phyloP scores from a whole-genome alignment of 2,888 invertebrate genomes.

The Cryptus viduatorius region DNA sequence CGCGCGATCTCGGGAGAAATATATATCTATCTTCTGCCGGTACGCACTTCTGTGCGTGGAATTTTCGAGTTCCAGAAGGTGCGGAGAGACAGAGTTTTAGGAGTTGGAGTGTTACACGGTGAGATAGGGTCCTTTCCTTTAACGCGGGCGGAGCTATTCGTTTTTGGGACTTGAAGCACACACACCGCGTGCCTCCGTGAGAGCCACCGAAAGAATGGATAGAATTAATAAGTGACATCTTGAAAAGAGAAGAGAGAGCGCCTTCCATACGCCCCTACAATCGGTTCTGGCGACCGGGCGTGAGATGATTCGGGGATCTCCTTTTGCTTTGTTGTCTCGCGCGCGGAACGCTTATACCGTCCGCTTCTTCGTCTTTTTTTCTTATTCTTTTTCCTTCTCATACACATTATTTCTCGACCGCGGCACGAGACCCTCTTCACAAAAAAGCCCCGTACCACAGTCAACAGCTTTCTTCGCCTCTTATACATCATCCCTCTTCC shows the following conservation, averaged over 20 bases:
- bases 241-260: conserved; percentile 75
- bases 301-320: conserved; percentile 67
- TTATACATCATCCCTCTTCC: conserved; percentile 43
- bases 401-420: conserved; percentile 58
- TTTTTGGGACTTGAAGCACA: conserved; percentile 73
- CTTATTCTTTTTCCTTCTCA: conserved; percentile 14
- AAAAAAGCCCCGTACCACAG: conserved; percentile 48
- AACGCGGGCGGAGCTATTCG: conserved; percentile 77
- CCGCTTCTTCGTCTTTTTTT: conserved; percentile 34
- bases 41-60: conserved; percentile 55
- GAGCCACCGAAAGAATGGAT: conserved; percentile 76
- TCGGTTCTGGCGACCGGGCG: conserved; percentile 66
- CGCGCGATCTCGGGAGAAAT: conserved; percentile 74
- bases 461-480: conserved; percentile 68
- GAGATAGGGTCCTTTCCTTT: conserved; percentile 49
- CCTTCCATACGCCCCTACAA: conserved; percentile 76
- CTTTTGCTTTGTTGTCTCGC: conserved; percentile 68
- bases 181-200: conserved; percentile 32
- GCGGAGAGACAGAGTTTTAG: conserved; percentile 5
- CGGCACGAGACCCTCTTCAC: conserved; percentile 68
- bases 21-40: conserved; percentile 57
- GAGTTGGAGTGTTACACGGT: not conserved
- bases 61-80: conserved; percentile 69
- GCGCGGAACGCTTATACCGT: conserved; percentile 40
- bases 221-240: conserved; percentile 85